Conservation (phyloP, 2,797 vertebrate species). For the Rousettus madagascariensis region DNA sequence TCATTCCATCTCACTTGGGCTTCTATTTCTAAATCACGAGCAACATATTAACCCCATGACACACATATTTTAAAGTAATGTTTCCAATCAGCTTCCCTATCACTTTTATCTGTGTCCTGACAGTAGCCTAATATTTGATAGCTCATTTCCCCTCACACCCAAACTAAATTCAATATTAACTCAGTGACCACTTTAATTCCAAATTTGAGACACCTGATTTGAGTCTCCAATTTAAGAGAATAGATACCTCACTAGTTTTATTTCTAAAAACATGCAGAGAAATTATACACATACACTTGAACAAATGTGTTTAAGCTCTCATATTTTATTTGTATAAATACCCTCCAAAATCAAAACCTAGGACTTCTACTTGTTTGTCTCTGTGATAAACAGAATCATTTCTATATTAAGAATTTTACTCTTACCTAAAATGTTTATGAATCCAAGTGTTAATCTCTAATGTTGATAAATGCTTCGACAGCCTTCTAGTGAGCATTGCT, state of each 20-base stretch:
- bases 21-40: not conserved
- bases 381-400: not conserved
- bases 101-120: not conserved
- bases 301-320: not conserved
- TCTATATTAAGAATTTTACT: not conserved
- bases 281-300: not conserved
- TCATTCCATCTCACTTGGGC: not conserved
- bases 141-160: not conserved
- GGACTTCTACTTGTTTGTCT: not conserved
- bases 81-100: not conserved
- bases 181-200: not conserved
- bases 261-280: not conserved
- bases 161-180: not conserved
- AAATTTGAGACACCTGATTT: not conserved
- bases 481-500: not conserved
- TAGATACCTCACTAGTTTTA: not conserved
- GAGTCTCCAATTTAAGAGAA: not conserved
- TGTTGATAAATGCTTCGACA: not conserved
- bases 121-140: not conserved
- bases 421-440: not conserved
- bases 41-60: not conserved
- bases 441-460: not conserved
- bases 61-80: not conserved
- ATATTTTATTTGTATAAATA: not conserved
- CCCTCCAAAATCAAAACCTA: not conserved